Conservation (phyloP, 2,888 invertebrate genomes). For the Chromoteleia sp. region DNA sequence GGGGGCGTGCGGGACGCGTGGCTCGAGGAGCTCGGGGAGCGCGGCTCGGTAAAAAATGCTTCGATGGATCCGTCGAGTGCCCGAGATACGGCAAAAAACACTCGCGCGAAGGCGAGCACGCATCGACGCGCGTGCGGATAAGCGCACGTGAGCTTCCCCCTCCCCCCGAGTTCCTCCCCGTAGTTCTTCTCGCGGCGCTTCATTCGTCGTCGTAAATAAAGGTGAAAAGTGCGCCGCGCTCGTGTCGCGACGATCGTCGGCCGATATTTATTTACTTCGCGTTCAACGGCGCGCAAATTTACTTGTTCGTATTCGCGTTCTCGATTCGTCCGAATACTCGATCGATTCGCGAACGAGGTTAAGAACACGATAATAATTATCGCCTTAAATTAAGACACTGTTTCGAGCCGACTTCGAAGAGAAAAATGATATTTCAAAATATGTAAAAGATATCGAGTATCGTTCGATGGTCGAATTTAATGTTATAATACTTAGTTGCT, state of each 20-base stretch:
- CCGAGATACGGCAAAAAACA: constrained; percentile 62
- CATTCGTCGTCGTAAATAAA: constrained; percentile 73
- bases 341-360: too few relatives aligned
- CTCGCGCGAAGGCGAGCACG: constrained; percentile 51
- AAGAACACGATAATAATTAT: too few relatives aligned
- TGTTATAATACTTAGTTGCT: too few relatives aligned
- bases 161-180: constrained; percentile 77
- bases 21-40: constrained; percentile 64
- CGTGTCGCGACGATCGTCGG: constrained; percentile 43
- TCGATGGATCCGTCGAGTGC: constrained; percentile 55
- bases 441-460: too few relatives aligned
- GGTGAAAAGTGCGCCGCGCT: constrained; percentile 57
- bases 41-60: constrained; percentile 70
- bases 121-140: constrained; percentile 63
- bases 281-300: too few relatives aligned
- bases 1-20: constrained; percentile 79
- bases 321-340: too few relatives aligned
- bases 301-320: too few relatives aligned
- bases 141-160: constrained; percentile 57
- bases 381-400: too few relatives aligned
- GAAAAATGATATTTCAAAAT: too few relatives aligned
- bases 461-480: too few relatives aligned
- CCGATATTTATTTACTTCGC: constrained; percentile 49
- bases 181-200: constrained; percentile 70
- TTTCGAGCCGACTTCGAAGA: too few relatives aligned